These are phyloP conservation scores for Zoroaster sp. DNA, from an alignment of 53 echinoderm and acorn worm species.

Conservation along the genomic window DNA sequence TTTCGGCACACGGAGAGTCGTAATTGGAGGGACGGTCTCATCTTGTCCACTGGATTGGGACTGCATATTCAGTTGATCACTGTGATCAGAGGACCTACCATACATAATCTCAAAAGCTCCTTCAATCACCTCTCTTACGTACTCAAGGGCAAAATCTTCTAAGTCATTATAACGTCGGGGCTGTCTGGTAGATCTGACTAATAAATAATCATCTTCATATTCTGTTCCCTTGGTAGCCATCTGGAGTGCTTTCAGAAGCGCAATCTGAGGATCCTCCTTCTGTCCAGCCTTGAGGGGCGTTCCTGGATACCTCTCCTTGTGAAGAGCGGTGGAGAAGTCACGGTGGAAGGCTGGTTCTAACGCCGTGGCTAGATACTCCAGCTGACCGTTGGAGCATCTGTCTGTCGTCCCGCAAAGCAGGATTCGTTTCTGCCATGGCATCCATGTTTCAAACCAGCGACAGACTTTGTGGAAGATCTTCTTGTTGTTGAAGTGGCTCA, in stretches of 20 bases:
- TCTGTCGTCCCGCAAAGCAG: slow-evolving; percentile 87
- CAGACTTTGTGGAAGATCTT: slow-evolving; percentile 77
- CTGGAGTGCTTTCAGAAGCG: slow-evolving; percentile 41
- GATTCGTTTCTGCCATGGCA: slow-evolving; percentile 89
- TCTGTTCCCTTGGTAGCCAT: slow-evolving; percentile 61
- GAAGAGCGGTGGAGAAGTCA: slow-evolving; percentile 73
- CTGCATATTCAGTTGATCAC: not conserved
- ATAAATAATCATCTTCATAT: slow-evolving; percentile 29
- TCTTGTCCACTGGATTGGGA: not conserved
- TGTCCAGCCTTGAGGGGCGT: not conserved
- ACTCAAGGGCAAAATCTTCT: slow-evolving; percentile 52
- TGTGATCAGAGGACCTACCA: not conserved
- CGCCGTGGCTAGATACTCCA: slow-evolving; percentile 92
- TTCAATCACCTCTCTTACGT: slow-evolving; percentile 32
- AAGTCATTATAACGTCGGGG: not conserved
- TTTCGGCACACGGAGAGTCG: not conserved
- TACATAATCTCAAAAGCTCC: slow-evolving; percentile 26
- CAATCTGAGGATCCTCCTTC: not conserved
- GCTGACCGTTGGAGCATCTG: slow-evolving; percentile 76
- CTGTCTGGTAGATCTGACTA: not conserved
- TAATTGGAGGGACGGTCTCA: not conserved
- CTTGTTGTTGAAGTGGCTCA: slow-evolving; percentile 72
- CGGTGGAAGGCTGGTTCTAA: slow-evolving; percentile 96
- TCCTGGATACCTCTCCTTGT: slow-evolving; percentile 66
- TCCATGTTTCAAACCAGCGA: slow-evolving; percentile 96